Percentiles rank a stretch among this genome's conserved stretches.
Evolutionary conservation across 2,113 vertebrate species (phyloP).

Genomic region (Pollimyrus isidori): DNA sequence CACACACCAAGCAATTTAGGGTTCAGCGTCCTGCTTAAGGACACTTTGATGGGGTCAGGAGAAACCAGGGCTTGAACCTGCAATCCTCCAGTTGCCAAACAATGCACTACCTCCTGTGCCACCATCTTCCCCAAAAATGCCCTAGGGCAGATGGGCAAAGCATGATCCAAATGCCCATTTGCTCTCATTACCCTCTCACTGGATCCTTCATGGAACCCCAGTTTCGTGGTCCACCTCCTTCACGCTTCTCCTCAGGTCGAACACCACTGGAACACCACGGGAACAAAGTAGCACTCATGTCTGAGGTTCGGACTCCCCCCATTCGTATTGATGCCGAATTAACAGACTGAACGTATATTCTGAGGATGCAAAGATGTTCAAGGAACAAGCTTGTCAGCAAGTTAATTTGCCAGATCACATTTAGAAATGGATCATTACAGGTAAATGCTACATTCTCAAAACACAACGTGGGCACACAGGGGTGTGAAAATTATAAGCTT

Average conservation of each 20-base stretch:
- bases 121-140: no score
- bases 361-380: background rate
- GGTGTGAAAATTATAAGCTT: background rate
- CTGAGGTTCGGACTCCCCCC: background rate
- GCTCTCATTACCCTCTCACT: conserved; percentile 29
- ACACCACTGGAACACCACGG: conserved; percentile 46
- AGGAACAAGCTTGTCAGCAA: background rate
- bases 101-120: no score
- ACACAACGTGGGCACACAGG: background rate
- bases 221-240: conserved; percentile 61
- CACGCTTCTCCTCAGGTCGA: conserved; percentile 63
- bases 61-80: no score
- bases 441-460: background rate
- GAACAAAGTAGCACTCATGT: background rate
- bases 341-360: background rate
- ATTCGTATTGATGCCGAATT: background rate
- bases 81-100: no score
- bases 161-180: background rate
- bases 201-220: conserved; percentile 65
- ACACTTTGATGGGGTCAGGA: no score
- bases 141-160: background rate
- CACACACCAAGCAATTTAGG: no score
- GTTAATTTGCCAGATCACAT: background rate
- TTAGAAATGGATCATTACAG: background rate
- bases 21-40: no score